Percentiles rank a stretch among this genome's conserved stretches.
Conservation (phyloP, 1,140 invertebrate species). For the Physella acuta region DNA sequence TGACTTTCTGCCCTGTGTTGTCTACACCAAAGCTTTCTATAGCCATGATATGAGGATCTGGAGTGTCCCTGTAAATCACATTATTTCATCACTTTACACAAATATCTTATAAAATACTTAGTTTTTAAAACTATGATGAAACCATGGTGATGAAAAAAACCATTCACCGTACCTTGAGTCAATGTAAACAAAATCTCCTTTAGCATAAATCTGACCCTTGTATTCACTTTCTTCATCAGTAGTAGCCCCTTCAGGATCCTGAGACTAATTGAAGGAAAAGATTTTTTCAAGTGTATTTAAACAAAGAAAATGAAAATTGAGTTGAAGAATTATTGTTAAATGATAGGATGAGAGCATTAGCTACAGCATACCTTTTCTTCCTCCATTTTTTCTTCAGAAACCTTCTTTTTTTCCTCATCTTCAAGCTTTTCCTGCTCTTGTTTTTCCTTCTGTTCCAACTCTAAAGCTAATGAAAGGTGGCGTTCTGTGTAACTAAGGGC, state of each 20-base stretch:
- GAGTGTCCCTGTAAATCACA: slow-evolving; percentile 67
- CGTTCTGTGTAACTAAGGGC: slow-evolving; percentile 76
- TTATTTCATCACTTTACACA: too few species aligned
- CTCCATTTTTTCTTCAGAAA: slow-evolving; percentile 25
- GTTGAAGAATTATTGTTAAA: too few species aligned
- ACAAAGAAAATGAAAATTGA: background rate
- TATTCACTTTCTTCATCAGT: slow-evolving; percentile 49
- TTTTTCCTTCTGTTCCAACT: slow-evolving; percentile 77
- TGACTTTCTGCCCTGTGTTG: slow-evolving; percentile 78
- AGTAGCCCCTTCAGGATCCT: background rate
- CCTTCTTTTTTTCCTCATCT: slow-evolving; percentile 72
- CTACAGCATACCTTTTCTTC: slow-evolving; percentile 10
- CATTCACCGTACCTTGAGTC: slow-evolving; percentile 69
- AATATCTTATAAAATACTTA: too few species aligned
- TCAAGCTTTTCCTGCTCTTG: slow-evolving; percentile 71
- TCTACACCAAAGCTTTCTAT: slow-evolving; percentile 80
- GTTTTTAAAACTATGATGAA: too few species aligned
- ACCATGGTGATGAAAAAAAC: too few species aligned
- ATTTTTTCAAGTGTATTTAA: too few species aligned
- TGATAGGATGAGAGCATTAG: too few species aligned
- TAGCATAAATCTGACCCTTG: slow-evolving; percentile 74
- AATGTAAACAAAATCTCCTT: slow-evolving; percentile 90
- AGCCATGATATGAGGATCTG: slow-evolving; percentile 81
- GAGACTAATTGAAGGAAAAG: background rate
- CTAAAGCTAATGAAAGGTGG: slow-evolving; percentile 66